A percentile compares a stretch with the other conserved stretches of the same genome.
Evolutionary conservation across 2,113 vertebrate genomes (phyloP).

Genomic region (Cariama cristata): DNA sequence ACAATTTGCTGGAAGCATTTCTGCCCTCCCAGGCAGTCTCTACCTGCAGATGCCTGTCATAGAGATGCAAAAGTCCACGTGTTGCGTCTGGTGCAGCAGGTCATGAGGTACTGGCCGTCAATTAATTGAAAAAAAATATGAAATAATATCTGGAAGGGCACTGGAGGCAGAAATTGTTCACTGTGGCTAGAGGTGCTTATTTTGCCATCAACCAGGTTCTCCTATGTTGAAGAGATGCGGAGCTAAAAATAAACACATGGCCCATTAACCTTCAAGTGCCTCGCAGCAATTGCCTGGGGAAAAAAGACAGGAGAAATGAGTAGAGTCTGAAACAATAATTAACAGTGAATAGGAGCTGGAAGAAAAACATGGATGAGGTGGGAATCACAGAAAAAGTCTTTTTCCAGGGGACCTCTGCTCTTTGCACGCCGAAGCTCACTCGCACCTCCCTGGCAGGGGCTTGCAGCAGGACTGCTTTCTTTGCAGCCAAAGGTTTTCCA

Average conservation of each 20-base stretch:
- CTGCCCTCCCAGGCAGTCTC: neutral
- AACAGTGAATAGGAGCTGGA: slow-evolving; percentile 1
- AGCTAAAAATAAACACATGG: slow-evolving; percentile 41
- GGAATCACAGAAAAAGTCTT: neutral
- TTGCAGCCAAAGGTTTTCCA: neutral
- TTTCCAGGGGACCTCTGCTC: neutral
- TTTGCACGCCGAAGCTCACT: neutral
- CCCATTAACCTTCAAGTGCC: slow-evolving; percentile 33
- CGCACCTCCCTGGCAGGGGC: neutral
- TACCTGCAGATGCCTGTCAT: neutral
- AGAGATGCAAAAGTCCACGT: neutral
- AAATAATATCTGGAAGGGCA: neutral
- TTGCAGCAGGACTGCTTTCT: neutral
- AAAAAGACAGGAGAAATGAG: slow-evolving; percentile 4
- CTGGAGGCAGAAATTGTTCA: neutral
- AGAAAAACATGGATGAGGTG: neutral
- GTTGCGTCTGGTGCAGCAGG: neutral
- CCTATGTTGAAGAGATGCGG: neutral
- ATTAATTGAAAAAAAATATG: neutral
- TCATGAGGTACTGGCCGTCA: neutral
- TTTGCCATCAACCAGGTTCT: slow-evolving; percentile 4
- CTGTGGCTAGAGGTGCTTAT: neutral
- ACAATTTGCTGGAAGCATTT: neutral
- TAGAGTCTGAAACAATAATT: slow-evolving; percentile 45
- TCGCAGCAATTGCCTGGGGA: slow-evolving; percentile 5